Base-by-base conservation (phyloP, 2,888 invertebrate genomes). In the Lampropteryx suffumata region DNA sequence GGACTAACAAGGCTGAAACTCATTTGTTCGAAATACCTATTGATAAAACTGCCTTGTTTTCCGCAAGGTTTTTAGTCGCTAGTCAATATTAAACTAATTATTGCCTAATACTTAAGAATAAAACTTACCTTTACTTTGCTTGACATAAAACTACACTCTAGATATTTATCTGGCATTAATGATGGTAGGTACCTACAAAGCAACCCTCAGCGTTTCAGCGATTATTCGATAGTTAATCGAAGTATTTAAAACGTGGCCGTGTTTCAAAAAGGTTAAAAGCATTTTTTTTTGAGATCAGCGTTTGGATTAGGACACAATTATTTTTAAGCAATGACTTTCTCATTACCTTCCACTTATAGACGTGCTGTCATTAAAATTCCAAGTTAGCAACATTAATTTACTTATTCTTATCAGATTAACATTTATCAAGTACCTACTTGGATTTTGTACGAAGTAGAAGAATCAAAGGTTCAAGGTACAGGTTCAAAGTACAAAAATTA, bases 291-390 rank as follows among this genome's bases (percentile, higher is more conserved):
- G n/a, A n/a, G n/a, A n/a, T n/a, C n/a, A n/a, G n/a, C n/a, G n/a
- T n/a, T n/a, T n/a, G n/a, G n/a, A n/a, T n/a, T 7, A 24, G 7
- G 24, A 24, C 24, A 24, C 13, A 29, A 4, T 17, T 33, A 26
- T 34, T 28, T 41, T 40, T 35, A 35, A 39, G 30, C 50, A 32
- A 44, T 32, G 9, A 42, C 48, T 54, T 51, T 57, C 54, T 49
- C 50, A 39, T 49, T 48, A 43, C 36, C 44, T 42, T 36, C 17
- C 17, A 14, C 42, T 48, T 46, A 14, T 44, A 46, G 29, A 35
- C 14, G 11, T 46, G 30, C 50, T 3, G 17, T 17, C 34, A 57
- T 55, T 55, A 57, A 50, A 57, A 50, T 53, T 36, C 50, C 50
- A 36, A 34, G 10, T 37, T 30, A 35, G 34, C 45, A 43, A 34